Evolutionary conservation across 2,888 invertebrate species (phyloP).

Genomic region (Buathra laborator): DNA sequence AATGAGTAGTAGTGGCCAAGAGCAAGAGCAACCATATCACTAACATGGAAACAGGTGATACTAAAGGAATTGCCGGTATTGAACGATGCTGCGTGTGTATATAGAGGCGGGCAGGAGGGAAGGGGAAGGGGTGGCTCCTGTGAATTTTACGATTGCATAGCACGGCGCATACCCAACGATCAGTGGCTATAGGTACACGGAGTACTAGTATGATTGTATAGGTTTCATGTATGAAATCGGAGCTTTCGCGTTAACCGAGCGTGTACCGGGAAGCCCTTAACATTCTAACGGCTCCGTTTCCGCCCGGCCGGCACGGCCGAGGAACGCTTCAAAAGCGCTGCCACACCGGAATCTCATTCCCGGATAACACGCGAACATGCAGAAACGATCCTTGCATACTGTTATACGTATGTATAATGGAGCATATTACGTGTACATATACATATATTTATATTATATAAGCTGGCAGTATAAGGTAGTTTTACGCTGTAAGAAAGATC

Average conservation of each 20-base stretch:
- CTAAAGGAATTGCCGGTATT: conserved; percentile 33
- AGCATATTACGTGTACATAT: neutral
- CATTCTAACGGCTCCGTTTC: conserved; percentile 64
- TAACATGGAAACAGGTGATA: conserved; percentile 48
- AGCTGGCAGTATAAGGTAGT: neutral
- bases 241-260: conserved; percentile 64
- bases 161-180: conserved; percentile 24
- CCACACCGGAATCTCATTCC: conserved; percentile 61
- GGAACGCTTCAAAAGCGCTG: conserved; percentile 37
- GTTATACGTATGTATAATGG: conserved; percentile 22
- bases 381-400: conserved; percentile 46
- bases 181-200: neutral
- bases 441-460: conserved; percentile 1
- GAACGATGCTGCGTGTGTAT: conserved; percentile 27
- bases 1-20: conserved; percentile 25
- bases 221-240: conserved; percentile 48
- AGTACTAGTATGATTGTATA: conserved; percentile 8
- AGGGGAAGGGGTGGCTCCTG: neutral
- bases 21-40: conserved; percentile 15
- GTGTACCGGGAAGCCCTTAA: conserved; percentile 66
- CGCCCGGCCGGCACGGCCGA: conserved; percentile 47
- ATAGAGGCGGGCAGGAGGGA: neutral
- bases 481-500: conserved; percentile 1
- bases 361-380: conserved; percentile 60
- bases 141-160: conserved; percentile 48